phyloP scores from a whole-genome alignment of 2,797 vertebrate genomes.

The Borostomias antarcticus region DNA sequence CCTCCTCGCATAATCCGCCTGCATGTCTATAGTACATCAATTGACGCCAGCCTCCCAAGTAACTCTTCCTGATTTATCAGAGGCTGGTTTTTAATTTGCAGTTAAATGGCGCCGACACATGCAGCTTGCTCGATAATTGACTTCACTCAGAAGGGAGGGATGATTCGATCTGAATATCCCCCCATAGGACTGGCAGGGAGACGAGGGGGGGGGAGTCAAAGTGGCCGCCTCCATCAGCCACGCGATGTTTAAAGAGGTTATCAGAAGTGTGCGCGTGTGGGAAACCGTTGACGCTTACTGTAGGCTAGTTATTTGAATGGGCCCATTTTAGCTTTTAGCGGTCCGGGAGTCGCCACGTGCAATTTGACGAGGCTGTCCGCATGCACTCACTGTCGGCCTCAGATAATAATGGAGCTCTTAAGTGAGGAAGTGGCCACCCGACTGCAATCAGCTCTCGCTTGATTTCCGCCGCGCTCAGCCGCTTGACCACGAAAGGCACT shows the following conservation, averaged over 20 bases:
- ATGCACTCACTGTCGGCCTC: too few species aligned
- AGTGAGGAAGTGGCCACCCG: not conserved
- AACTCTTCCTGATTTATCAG: conserved; percentile 65
- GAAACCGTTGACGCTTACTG: not conserved
- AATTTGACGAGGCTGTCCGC: conserved; percentile 31
- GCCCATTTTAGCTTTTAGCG: conserved; percentile 42
- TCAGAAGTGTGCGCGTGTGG: not conserved
- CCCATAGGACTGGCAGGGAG: conserved; percentile 43
- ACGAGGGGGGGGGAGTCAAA: conserved; percentile 45
- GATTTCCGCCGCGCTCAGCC: too few species aligned
- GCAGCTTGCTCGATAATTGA: conserved; percentile 76
- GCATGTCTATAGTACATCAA: conserved; percentile 50
- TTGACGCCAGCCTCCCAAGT: conserved; percentile 64
- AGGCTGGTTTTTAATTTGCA: conserved; percentile 78
- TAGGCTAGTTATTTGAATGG: conserved; percentile 33
- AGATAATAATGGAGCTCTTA: not conserved
- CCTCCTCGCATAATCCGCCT: too few species aligned
- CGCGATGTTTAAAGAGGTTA: conserved; percentile 48
- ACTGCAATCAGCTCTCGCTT: too few species aligned
- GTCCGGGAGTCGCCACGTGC: conserved; percentile 44
- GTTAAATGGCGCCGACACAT: conserved; percentile 74
- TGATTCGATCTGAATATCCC: conserved; percentile 75
- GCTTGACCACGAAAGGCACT: too few species aligned
- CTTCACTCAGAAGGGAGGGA: conserved; percentile 73
- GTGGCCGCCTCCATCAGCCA: conserved; percentile 59